These are phyloP conservation scores for Sinodicranocentrus sp. DNA, from an alignment of 2,888 invertebrate genomes.

Conservation along the genomic window DNA sequence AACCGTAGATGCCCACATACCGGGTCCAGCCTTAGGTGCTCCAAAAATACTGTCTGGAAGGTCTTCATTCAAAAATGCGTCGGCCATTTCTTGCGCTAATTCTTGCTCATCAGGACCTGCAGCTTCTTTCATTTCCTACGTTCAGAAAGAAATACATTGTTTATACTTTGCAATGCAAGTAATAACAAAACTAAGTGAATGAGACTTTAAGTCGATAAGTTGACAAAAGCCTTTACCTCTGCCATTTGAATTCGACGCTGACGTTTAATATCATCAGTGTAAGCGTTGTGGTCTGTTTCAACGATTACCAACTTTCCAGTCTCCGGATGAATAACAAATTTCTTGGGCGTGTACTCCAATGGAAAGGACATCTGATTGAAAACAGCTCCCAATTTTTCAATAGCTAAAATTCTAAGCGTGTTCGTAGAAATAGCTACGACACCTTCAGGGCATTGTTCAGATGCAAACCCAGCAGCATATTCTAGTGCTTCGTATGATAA, in stretches of 20 bases:
- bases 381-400: conserved; percentile 98
- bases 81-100: conserved; percentile 97
- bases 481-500: conserved; percentile 97
- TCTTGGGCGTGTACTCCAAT: conserved; percentile 96
- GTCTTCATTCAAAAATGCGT: conserved; percentile 96
- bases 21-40: conserved; percentile 94
- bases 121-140: conserved; percentile 94
- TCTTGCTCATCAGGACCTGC: conserved; percentile 97
- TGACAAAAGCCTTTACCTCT: conserved; percentile 80
- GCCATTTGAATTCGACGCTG: conserved; percentile 97
- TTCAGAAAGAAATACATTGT: too few species aligned
- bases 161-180: too few species aligned
- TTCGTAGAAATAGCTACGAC: conserved; percentile 99
- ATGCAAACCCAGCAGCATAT: conserved; percentile 96
- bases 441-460: conserved; percentile 99
- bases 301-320: conserved; percentile 93
- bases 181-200: not conserved
- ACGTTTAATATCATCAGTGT: conserved; percentile 97
- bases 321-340: conserved; percentile 95
- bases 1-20: conserved; percentile 97
- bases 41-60: conserved; percentile 96
- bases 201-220: not conserved
- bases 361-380: conserved; percentile 97
- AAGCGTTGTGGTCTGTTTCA: conserved; percentile 99
- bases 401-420: conserved; percentile 95